Evolutionary conservation across 2,888 invertebrate species (phyloP), one percentile per base, ranked within the genome.

Genomic region (Seira ritae): DNA sequence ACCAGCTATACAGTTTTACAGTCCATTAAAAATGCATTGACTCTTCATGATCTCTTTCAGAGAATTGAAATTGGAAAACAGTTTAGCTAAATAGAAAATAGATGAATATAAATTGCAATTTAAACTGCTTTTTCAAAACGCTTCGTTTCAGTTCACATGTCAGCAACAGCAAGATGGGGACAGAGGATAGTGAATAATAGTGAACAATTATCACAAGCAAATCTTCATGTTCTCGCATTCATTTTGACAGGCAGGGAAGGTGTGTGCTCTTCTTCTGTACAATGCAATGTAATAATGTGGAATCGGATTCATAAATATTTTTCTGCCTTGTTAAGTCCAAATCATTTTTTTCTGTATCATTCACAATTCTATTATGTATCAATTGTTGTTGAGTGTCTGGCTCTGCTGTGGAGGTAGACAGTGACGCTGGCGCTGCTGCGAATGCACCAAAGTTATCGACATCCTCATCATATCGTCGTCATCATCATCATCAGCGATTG

Each of bases 381-480:
- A n/a, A n/a, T n/a, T n/a, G n/a, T n/a, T 31, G 31, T 31, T 31
- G 31, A 8, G 31, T 31, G 31, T 31, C 31, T 31, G 31, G 31
- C 8, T n/a, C n/a, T n/a, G n/a, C n/a, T n/a, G n/a, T n/a, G n/a
- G 31, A 31, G 2, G 31, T 8, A 31, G 31, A 31, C 31, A 31
- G 2, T 31, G 31, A 8, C 31, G 31, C 8, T 31, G 8, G 31
- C n/a, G n/a, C n/a, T n/a, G n/a, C n/a, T n/a, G n/a, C n/a, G n/a
- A n/a, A n/a, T n/a, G n/a, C n/a, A 31, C 31, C 31, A 31, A 31
- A 31, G 31, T 31, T 31, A 31, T 22, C 6, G 69, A 74, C 69
- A 68, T 74, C 74, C 68, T 31, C 73, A 73, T 74, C 22, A 24
- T 73, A 68, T 31, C 68, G 68, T 73, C 80, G 55, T 6, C 2